A percentile compares a stretch with the other conserved stretches of the same genome.
phyloP scores from a whole-genome alignment of 1,140 invertebrate species.

The Charaxes varanes region DNA sequence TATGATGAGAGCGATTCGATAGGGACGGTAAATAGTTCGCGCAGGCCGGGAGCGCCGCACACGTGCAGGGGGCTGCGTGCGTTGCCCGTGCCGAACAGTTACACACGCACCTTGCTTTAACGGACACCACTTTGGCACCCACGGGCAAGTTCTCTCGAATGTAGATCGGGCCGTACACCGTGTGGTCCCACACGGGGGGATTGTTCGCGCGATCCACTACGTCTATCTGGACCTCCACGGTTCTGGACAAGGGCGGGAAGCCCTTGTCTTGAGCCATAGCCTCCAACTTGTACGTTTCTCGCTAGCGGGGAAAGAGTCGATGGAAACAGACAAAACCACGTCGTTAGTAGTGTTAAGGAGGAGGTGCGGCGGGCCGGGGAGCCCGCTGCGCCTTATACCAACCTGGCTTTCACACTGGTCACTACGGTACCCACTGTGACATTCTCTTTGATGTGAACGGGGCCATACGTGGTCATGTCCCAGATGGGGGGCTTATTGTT shows the following conservation, averaged over 20 bases:
- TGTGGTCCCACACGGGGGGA: slow-evolving; percentile 97
- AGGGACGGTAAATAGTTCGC: slow-evolving; percentile 15
- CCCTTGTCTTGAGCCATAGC: slow-evolving; percentile 97
- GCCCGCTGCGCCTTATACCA: slow-evolving; percentile 82
- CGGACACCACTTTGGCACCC: slow-evolving; percentile 95
- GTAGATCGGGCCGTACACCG: slow-evolving; percentile 96
- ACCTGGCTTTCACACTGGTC: slow-evolving; percentile 97
- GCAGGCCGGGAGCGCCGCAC: slow-evolving; percentile 49
- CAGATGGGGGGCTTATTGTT: slow-evolving; percentile 98
- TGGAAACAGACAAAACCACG: slow-evolving; percentile 80
- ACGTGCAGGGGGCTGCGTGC: slow-evolving; percentile 76
- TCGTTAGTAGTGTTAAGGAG: slow-evolving; percentile 77
- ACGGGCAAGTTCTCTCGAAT: slow-evolving; percentile 97
- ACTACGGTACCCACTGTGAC: slow-evolving; percentile 97
- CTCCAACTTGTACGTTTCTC: slow-evolving; percentile 97
- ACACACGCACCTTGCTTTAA: slow-evolving; percentile 93
- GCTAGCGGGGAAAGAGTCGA: slow-evolving; percentile 82
- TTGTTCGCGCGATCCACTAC: slow-evolving; percentile 98
- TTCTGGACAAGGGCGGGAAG: slow-evolving; percentile 92
- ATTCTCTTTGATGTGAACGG: slow-evolving; percentile 97
- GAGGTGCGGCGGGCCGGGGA: slow-evolving; percentile 59
- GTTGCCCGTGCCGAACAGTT: slow-evolving; percentile 73
- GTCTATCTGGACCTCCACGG: slow-evolving; percentile 97
- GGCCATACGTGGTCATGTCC: slow-evolving; percentile 94
- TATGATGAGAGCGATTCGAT: background rate